Base-by-base conservation (phyloP, 2,797 vertebrate species). In the Martes flavigula region DNA sequence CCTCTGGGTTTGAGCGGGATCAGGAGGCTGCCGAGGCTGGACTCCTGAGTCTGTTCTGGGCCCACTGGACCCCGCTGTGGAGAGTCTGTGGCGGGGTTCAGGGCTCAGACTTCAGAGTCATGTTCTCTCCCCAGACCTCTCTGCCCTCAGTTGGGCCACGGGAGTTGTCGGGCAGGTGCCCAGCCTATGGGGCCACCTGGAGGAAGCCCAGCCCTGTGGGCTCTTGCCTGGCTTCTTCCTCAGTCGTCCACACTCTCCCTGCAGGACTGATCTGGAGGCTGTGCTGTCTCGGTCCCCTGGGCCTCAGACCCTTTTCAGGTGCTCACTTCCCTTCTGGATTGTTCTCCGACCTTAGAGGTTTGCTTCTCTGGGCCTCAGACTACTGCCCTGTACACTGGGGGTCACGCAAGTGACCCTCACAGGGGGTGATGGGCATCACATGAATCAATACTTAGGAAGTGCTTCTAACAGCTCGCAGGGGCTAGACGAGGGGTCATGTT, bases 321-420 rank as follows among this genome's bases (percentile, higher is more conserved):
- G 10, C 21, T 35, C 4, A 0, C 25, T n/a, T 14, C 14, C 7
- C n/a, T 54, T 38, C 87, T 1, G 48, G 60, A 13, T 27, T 23
- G 0, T 23, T 17, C 51, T 21, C 7, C 0, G 62, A 54, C 27
- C 13, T 20, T 0, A 60, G 7, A 10, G 13, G 23, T 2, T 17
- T 1, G 6, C 56, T 10, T 40, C 54, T 46, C 60, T 7, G 62
- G 3, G 30, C 30, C 51, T 35, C 40, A 14, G 5, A 0, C 2
- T 40, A 40, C 40, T 58, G 21, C 78, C 43, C 83, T 32, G 51
- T 64, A 13, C 30, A 51, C 0, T 10, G 40, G 35, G n/a, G 35
- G 13, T 17, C 3, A 4, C 2, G 0, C 14, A 1, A 0, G 25
- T 0, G 7, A 0, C 30, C 51, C 23, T 15, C 20, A 0, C 23